Evolutionary conservation across 2,888 invertebrate genomes (phyloP).

Genomic region (Melinopterus prodromus): DNA sequence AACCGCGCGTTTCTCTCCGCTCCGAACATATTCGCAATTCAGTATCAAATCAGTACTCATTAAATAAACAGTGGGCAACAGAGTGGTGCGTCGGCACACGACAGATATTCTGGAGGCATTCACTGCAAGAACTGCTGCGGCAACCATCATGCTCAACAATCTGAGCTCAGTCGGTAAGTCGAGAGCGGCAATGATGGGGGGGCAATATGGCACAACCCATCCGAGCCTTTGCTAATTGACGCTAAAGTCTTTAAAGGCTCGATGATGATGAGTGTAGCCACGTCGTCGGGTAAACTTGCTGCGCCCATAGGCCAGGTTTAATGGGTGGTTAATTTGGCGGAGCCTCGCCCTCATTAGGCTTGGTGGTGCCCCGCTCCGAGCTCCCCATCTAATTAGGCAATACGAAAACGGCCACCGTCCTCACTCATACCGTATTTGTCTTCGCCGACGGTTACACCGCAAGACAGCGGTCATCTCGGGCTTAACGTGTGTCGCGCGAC

Average conservation of each 20-base stretch:
- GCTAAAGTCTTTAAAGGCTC: constrained; percentile 59
- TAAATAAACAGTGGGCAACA: constrained; percentile 61
- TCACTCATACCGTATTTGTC: constrained; percentile 12
- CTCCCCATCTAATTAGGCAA: not conserved
- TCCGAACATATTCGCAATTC: constrained; percentile 61
- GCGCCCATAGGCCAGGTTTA: constrained; percentile 60
- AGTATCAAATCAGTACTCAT: constrained; percentile 64
- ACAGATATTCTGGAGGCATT: constrained; percentile 47
- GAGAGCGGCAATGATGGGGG: constrained; percentile 50
- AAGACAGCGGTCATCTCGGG: constrained; percentile 12
- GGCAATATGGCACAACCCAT: constrained; percentile 32
- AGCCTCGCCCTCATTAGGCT: constrained; percentile 62
- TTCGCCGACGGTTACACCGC: constrained; percentile 18
- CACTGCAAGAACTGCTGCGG: constrained; percentile 30
- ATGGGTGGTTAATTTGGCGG: constrained; percentile 61
- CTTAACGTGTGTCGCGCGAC: not conserved
- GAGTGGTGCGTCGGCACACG: constrained; percentile 43
- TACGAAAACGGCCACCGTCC: not conserved
- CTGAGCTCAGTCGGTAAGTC: constrained; percentile 61
- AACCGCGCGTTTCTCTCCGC: constrained; percentile 53
- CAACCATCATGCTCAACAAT: constrained; percentile 59
- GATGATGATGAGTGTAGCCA: constrained; percentile 5
- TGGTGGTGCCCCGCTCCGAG: not conserved
- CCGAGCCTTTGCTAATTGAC: constrained; percentile 55
- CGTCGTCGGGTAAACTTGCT: not conserved